Base-by-base conservation (phyloP, 2,797 vertebrate genomes). In the Gadopsis marmoratus region DNA sequence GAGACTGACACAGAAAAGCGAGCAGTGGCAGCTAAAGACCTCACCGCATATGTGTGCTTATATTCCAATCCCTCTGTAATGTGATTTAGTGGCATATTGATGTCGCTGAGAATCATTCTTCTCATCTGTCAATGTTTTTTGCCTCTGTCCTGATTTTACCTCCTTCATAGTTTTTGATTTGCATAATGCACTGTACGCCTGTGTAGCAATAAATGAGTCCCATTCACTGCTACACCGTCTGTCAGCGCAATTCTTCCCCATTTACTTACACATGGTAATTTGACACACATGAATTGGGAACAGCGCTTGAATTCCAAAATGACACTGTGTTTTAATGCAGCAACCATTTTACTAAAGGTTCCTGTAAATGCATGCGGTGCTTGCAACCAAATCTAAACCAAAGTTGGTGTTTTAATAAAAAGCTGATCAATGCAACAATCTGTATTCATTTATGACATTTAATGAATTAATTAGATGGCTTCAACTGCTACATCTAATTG, bases 231-330 rank as follows among this genome's bases (percentile, higher is more conserved):
- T 26, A 33, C 80, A 23, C 71, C 74, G 73, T 88, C 78, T 89
- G 92, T 92, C 92, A 84, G 76, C 14, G 31, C 83, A 64, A 86
- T 91, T 89, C 87, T 78, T 78, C 74, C 83, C 76, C 74, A 71
- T 91, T 92, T 88, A 91, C 89, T 91, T 90, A 92, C 77, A 89
- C 85, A 86, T 88, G 90, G 87, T 92, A 90, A 94, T 94, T 93
- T 91, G 91, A 94, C 84, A 87, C 91, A 91, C 91, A 89, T 91
- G 86, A 91, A 91, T 93, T 90, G 84, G 73, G 47, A 85, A 69
- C 71, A 59, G 82, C 45, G 31, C 55, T 31, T 54, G 45, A 86
- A 86, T 84, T 84, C 89, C 86, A 90, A 79, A 88, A 83, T 78
- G 26, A 76, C 61, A 35, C 43, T 4, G 29, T 19, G 13, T 74